Evolutionary conservation across 2,888 invertebrate genomes (phyloP).

Genomic region (Frankliniella intonsa): DNA sequence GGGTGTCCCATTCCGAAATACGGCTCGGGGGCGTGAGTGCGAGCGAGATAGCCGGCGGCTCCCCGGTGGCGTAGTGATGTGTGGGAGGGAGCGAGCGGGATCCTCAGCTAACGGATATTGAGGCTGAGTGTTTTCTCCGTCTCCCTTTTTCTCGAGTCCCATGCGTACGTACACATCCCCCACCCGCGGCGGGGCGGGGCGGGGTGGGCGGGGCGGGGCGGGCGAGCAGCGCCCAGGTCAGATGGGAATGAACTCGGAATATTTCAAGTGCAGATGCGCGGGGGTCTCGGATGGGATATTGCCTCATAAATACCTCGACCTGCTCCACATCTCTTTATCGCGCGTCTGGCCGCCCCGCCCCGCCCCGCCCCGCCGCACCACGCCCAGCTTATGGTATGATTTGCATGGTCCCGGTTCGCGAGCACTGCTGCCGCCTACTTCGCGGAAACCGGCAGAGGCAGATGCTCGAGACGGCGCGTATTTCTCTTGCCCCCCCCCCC

Average conservation of each 20-base stretch:
- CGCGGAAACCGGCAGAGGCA: neutral
- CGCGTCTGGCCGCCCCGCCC: neutral
- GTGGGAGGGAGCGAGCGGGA: too few species aligned
- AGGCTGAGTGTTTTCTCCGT: too few species aligned
- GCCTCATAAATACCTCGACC: conserved; percentile 20
- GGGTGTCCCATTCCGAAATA: neutral
- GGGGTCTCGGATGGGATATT: neutral
- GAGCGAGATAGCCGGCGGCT: neutral
- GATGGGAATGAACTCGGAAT: conserved; percentile 14
- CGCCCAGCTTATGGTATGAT: neutral
- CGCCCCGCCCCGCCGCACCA: neutral
- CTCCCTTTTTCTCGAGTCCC: too few species aligned
- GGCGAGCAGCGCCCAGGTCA: neutral
- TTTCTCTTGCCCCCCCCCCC: too few species aligned
- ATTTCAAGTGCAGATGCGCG: conserved; percentile 3
- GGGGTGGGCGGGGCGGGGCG: neutral
- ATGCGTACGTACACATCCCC: too few species aligned
- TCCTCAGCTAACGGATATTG: too few species aligned
- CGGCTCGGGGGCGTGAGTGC: neutral
- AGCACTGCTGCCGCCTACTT: neutral
- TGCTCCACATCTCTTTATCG: conserved; percentile 5
- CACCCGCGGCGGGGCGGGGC: too few species aligned
- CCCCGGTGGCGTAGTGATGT: too few species aligned
- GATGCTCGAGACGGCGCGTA: neutral
- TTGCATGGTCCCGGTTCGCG: neutral